A percentile compares a stretch with the other conserved stretches of the same genome.
Conservation (phyloP, 2,888 invertebrate genomes). For the Drosophila putrida region DNA sequence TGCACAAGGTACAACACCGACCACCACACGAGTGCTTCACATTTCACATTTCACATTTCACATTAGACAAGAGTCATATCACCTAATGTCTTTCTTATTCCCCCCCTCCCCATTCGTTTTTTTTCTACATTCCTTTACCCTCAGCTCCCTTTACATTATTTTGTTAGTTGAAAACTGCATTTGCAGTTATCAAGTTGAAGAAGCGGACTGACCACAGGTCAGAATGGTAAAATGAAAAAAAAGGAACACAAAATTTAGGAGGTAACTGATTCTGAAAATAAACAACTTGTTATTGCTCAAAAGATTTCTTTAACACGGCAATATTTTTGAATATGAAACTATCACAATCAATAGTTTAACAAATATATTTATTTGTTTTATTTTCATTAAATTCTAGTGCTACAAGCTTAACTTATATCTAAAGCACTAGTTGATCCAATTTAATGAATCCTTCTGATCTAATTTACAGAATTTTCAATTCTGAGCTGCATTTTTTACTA, state of each 20-base stretch:
- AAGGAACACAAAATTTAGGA: neutral
- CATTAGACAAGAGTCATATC: conserved; percentile 31
- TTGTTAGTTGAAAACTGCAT: neutral
- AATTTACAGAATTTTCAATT: too few species aligned
- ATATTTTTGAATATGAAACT: too few species aligned
- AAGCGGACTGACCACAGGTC: neutral
- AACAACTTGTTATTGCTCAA: too few species aligned
- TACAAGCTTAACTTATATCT: too few species aligned
- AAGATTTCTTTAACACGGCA: neutral
- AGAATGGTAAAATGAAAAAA: neutral
- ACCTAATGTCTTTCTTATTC: conserved; percentile 31
- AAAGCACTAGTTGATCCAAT: too few species aligned
- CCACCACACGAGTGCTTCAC: conserved; percentile 26
- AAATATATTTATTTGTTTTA: too few species aligned
- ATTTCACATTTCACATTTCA: conserved; percentile 42
- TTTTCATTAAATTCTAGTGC: too few species aligned
- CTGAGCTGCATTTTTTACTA: too few species aligned
- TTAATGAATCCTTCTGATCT: too few species aligned
- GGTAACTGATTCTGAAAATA: too few species aligned
- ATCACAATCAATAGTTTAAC: too few species aligned
- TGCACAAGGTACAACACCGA: conserved; percentile 44
- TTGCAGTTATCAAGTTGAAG: neutral
- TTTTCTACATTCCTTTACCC: neutral
- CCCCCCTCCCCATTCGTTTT: neutral
- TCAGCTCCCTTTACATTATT: neutral